A percentile compares a stretch with the other conserved stretches of the same genome.
Evolutionary conservation across 1,140 invertebrate genomes (phyloP).

Genomic region (Teleogryllus occipitalis): DNA sequence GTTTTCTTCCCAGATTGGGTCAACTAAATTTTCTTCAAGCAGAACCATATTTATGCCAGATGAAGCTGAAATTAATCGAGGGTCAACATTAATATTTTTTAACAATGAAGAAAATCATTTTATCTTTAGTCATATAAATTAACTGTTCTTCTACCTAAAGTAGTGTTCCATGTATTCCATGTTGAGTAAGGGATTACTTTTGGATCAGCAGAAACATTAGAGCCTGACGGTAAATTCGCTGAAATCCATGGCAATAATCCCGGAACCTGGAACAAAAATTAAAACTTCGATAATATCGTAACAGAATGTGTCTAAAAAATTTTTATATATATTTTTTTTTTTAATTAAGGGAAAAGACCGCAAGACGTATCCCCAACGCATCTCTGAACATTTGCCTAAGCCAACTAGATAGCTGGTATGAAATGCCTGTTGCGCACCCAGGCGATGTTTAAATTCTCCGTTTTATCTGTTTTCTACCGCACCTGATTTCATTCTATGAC

Average conservation of each 20-base stretch:
- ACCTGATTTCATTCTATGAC: no score
- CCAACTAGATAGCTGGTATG: no score
- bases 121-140: background rate
- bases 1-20: slow-evolving; percentile 44
- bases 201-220: slow-evolving; percentile 49
- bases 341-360: no score
- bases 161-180: slow-evolving; percentile 33
- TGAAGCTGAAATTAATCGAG: background rate
- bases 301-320: no score
- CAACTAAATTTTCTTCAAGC: slow-evolving; percentile 46
- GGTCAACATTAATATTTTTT: background rate
- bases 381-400: no score
- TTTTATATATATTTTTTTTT: no score
- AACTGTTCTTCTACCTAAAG: slow-evolving; percentile 28
- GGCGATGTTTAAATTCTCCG: no score
- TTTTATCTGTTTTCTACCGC: no score
- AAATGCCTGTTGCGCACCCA: no score
- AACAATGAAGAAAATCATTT: background rate
- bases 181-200: slow-evolving; percentile 34
- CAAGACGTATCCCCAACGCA: no score
- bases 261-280: slow-evolving; percentile 29
- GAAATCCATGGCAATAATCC: slow-evolving; percentile 43
- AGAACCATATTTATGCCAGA: background rate
- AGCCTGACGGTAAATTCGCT: slow-evolving; percentile 40
- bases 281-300: background rate